Percentiles rank a stretch among this genome's conserved stretches.
Conservation (phyloP, 2,888 invertebrate species). For the Chaetoderma sp. region DNA sequence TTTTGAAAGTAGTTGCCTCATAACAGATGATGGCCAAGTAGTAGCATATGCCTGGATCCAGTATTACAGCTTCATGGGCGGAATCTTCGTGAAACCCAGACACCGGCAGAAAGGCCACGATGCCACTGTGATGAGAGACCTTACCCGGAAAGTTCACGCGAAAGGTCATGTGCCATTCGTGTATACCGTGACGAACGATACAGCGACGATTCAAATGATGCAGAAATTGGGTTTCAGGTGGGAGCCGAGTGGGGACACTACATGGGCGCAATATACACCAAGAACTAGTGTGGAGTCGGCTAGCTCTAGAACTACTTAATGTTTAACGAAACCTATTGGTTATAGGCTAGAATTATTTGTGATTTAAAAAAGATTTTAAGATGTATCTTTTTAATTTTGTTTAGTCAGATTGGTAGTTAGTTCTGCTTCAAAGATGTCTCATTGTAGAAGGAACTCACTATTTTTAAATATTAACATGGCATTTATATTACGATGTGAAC, state of each 20-base stretch:
- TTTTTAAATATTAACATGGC: no score
- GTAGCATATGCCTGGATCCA: constrained; percentile 61
- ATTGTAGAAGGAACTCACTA: no score
- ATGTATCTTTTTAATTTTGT: no score
- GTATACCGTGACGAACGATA: constrained; percentile 52
- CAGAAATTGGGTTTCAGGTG: constrained; percentile 55
- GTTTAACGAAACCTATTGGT: no score
- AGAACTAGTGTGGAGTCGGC: no score
- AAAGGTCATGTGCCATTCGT: constrained; percentile 54
- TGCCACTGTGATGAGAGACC: constrained; percentile 49
- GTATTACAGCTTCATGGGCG: constrained; percentile 59
- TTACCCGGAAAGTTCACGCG: constrained; percentile 46
- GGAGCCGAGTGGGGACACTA: constrained; percentile 59
- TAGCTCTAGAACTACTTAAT: no score
- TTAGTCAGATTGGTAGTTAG: no score
- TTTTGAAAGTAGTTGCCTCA: constrained; percentile 56
- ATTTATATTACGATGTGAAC: no score
- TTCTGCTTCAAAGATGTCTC: no score
- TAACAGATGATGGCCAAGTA: constrained; percentile 44
- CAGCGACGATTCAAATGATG: constrained; percentile 46
- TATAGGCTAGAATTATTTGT: no score
- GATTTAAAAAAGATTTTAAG: no score
- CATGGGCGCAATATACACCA: constrained; percentile 48
- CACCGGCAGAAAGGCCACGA: constrained; percentile 50
- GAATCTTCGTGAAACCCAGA: constrained; percentile 54